Evolutionary conservation across 2,888 invertebrate genomes (phyloP).

Genomic region (Coleophora flavipennella): DNA sequence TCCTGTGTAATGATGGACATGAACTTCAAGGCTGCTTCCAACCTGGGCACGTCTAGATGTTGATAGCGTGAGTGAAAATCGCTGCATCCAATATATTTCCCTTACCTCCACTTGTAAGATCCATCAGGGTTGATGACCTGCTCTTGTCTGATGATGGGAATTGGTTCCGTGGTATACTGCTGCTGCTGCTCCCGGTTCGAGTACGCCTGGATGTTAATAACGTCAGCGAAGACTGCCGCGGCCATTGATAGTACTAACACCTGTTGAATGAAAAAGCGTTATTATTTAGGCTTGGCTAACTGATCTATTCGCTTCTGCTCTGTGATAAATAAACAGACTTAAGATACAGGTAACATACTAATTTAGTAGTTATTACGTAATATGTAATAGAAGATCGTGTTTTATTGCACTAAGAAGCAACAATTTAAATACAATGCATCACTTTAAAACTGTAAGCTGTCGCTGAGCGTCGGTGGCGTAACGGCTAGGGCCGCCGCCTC

Average conservation of each 20-base stretch:
- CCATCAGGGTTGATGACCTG: slow-evolving; percentile 80
- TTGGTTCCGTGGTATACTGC: slow-evolving; percentile 68
- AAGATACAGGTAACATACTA: no score
- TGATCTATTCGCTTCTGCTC: no score
- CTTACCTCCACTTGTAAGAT: slow-evolving; percentile 72
- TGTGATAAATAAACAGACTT: neutral
- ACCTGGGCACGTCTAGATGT: slow-evolving; percentile 36
- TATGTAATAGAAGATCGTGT: no score
- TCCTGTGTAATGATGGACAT: slow-evolving; percentile 79
- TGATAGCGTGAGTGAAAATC: no score
- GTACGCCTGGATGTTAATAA: slow-evolving; percentile 43
- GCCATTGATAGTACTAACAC: slow-evolving; percentile 24
- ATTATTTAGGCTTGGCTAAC: no score
- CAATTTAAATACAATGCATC: no score
- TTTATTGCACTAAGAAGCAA: no score
- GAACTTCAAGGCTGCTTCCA: slow-evolving; percentile 60
- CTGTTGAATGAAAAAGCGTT: slow-evolving; percentile 18
- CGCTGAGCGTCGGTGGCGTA: no score
- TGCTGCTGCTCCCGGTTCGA: slow-evolving; percentile 35
- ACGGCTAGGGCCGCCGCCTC: no score
- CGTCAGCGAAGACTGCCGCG: slow-evolving; percentile 37
- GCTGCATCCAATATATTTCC: no score
- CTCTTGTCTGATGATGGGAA: slow-evolving; percentile 78
- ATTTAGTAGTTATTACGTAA: no score
- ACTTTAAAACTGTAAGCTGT: no score